Base-by-base conservation (phyloP, 2,888 invertebrate genomes). In the Drosophila gaucha region DNA sequence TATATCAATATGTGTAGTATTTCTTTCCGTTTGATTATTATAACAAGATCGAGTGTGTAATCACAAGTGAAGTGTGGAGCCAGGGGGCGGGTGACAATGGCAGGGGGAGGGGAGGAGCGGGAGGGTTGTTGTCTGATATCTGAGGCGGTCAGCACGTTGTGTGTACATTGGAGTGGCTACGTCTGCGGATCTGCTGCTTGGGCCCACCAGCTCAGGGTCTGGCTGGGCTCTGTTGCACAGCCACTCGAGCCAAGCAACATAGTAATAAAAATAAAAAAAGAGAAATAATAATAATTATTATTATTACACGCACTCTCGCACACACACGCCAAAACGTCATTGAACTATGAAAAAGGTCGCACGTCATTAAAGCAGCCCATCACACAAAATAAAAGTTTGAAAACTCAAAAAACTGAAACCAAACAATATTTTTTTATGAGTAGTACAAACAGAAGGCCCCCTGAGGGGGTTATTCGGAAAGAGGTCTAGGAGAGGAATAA, bases 331-430 rank as follows among this genome's bases (percentile, higher is more conserved):
- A 57, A 68, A 79, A 75, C 89, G 86, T 88, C 88, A 89, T 86
- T 86, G 89, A 86, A 86, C 86, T 89, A 73, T 83, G 73, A 41
- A 78, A 85, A 76, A 78, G 89, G 86, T 86, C 86, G 71, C 69
- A 62, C 72, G 56, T 67, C 75, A 68, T 50, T 50, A 24, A 36
- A 26, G 49, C 49, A 35, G n/a, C 58, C 39, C 63, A 64, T 68
- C 75, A 69, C 30, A 20, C 28, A 74, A 33, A 14, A 55, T 52
- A 52, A 69, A 65, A 69, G 50, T 31, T 30, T 58, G 47, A 49
- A 70, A 67, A 57, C 47, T 50, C 28, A 51, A 67, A 58, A 66
- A 46, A 65, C 49, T 24, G 28, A 59, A 65, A 50, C 31, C 47
- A 33, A 56, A 47, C 47, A 35, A 49, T 46, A 24, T 24, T 8